These are phyloP conservation scores for Lutjanus argentimaculatus DNA, from an alignment of 2,797 vertebrate species.

Conservation along the genomic window DNA sequence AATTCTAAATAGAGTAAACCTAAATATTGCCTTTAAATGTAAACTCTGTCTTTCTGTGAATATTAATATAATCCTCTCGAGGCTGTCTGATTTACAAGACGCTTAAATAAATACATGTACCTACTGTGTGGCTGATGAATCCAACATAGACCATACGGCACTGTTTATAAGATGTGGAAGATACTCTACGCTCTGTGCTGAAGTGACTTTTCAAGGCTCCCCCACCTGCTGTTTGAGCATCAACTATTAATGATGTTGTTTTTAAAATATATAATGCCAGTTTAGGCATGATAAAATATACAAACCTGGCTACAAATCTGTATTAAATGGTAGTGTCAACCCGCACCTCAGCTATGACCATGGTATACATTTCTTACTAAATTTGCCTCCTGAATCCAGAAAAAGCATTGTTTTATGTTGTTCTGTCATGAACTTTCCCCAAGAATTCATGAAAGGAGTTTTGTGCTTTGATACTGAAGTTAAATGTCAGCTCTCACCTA, in stretches of 20 bases:
- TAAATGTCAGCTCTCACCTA: constrained; percentile 27
- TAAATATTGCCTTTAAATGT: constrained; percentile 66
- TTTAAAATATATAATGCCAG: background rate
- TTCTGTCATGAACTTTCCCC: constrained; percentile 13
- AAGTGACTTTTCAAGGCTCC: constrained; percentile 22
- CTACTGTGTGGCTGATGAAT: constrained; percentile 50
- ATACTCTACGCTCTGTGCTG: background rate
- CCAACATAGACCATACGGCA: constrained; percentile 27
- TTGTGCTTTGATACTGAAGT: constrained; percentile 26
- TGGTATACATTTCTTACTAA: constrained; percentile 20
- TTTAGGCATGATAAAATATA: background rate
- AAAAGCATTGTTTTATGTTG: constrained; percentile 52
- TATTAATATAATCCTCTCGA: constrained; percentile 50
- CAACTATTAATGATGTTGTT: background rate
- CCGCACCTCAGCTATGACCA: constrained; percentile 47
- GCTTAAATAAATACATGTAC: constrained; percentile 60
- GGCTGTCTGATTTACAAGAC: constrained; percentile 59
- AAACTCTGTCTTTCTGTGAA: constrained; percentile 65
- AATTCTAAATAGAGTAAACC: constrained; percentile 62
- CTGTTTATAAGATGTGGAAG: constrained; percentile 49
- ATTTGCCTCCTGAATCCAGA: constrained; percentile 47
- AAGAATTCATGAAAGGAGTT: constrained; percentile 26
- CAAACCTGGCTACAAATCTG: background rate
- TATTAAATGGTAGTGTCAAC: background rate
- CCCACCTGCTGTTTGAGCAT: constrained; percentile 23